Evolutionary conservation across 2,888 invertebrate species (phyloP).

Genomic region (Lottia gigantea): DNA sequence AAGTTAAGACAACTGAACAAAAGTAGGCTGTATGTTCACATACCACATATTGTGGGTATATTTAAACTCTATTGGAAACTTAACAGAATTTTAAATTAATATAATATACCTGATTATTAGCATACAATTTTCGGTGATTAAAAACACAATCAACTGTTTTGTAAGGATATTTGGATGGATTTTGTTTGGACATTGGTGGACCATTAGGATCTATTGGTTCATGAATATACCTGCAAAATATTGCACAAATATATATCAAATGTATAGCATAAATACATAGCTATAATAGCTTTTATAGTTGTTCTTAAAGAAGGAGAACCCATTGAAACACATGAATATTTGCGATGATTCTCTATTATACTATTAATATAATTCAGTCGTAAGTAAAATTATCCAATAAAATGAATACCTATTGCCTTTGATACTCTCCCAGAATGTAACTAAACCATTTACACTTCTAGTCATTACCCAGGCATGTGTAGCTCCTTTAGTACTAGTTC

Average conservation of each 20-base stretch:
- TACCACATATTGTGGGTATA: too few species aligned
- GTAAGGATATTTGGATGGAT: slow-evolving; percentile 64
- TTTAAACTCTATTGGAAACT: neutral
- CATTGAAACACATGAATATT: neutral
- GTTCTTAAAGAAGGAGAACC: neutral
- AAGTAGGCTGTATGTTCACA: too few species aligned
- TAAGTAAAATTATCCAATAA: neutral
- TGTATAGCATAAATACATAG: too few species aligned
- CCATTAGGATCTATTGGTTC: slow-evolving; percentile 61
- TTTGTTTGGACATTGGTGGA: slow-evolving; percentile 59
- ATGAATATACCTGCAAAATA: slow-evolving; percentile 59
- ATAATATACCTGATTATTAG: slow-evolving; percentile 64
- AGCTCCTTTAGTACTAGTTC: slow-evolving; percentile 63
- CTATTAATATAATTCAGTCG: too few species aligned
- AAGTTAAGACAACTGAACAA: too few species aligned
- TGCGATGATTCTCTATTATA: too few species aligned
- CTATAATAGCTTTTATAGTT: too few species aligned
- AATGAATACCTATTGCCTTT: slow-evolving; percentile 64
- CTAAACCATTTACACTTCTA: slow-evolving; percentile 57
- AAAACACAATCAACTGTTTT: slow-evolving; percentile 68
- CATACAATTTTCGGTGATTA: slow-evolving; percentile 66
- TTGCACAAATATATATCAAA: too few species aligned
- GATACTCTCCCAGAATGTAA: slow-evolving; percentile 69
- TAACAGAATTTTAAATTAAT: too few species aligned
- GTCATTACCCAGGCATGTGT: slow-evolving; percentile 69